Evolutionary conservation across 37 sponge, comb jelly and placozoan genomes (phyloP), one percentile per base, ranked within the genome.

Genomic region (Halisarca cf. caerulea): DNA sequence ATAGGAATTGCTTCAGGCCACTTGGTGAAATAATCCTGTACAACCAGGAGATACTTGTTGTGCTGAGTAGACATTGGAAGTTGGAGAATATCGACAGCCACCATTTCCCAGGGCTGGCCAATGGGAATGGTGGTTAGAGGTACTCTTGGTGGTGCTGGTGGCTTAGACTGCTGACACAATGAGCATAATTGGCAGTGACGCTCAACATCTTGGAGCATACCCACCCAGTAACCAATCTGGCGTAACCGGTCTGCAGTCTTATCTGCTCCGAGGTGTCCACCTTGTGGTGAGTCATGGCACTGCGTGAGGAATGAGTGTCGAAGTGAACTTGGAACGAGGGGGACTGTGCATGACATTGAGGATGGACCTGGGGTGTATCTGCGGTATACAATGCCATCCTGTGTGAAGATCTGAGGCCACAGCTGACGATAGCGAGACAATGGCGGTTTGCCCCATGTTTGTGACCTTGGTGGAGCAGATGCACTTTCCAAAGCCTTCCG

Each of bases 81-180:
- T 60, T 81, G 40, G 20, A 81, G 61, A 58, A 34, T 36, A 28
- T 81, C 82, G 25, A 81, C 82, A 59, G 82, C 39, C 3, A 79
- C 80, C 53, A 79, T 43, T 20, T 79, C 32, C 80, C 80, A 79
- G 42, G 80, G 80, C 18, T 47, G 23, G 7, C 80, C 17, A 21
- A 47, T 64, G 27, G 44, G 25, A 61, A 82, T 21, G 39, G 17
- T 30, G 36, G 1, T 20, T 20, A 82, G 40, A 25, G 68, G 83
- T 18, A 68, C 83, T 41, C 14, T 39, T 40, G n/a, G 69, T 35
- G 14, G 42, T 1, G 25, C 68, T 3, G 55, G 32, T 21, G 69
- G 28, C 66, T 68, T 83, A 24, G 51, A 25, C 30, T 36, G 15
- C 24, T 41, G 57, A 68, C 70, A 69, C 40, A 11, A 24, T 27